Base-by-base conservation (phyloP, 1,140 invertebrate species). In the Chelonus insularis region DNA sequence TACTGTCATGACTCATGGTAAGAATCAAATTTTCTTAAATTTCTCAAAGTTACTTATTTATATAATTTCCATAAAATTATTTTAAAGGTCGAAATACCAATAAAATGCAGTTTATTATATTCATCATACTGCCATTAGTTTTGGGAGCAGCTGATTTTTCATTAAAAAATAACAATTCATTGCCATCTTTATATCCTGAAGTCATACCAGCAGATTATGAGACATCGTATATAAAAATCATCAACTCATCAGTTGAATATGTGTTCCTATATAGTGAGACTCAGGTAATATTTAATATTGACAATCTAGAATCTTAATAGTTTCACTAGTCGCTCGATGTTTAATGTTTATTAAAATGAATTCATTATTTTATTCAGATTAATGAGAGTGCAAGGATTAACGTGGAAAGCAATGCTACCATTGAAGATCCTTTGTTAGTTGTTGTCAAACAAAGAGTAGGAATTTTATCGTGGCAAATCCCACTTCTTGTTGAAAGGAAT, bases 391-490 rank as follows among this genome's bases (percentile, higher is more conserved):
- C 83, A 18, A 73, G 84, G 12, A 74, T 84, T 20, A 64, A 62
- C 21, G 77, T 86, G 1, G 70, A 76, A 51, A 82, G 80, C 37
- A 65, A 71, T 20, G 71, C 77, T 12, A 76, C 75, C 18, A 65
- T 64, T 12, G 70, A 72, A 20, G 78, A 75, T 52, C 86, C 86
- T 29, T 65, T 86, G 2, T 72, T 85, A 36, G 77, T 86, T 63
- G 84, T 86, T n/a, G 81, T 84, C 0, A 70, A 83, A 54, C 84
- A 86, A 70, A 83, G 84, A 50, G 75, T 75, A 48, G 78, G 79
- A 34, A 81, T 86, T 16, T 23, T 86, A n/a, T 86, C 84, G 0
- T 87, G 86, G 86, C 80, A 84, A 63, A 73, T 87, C 36, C 86
- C 86, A n/a, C 60, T 86, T 4, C 62, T 78, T n/a, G 69, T 84